phyloP scores from a whole-genome alignment of 2,113 vertebrate species.

The Centropus unirufus region DNA sequence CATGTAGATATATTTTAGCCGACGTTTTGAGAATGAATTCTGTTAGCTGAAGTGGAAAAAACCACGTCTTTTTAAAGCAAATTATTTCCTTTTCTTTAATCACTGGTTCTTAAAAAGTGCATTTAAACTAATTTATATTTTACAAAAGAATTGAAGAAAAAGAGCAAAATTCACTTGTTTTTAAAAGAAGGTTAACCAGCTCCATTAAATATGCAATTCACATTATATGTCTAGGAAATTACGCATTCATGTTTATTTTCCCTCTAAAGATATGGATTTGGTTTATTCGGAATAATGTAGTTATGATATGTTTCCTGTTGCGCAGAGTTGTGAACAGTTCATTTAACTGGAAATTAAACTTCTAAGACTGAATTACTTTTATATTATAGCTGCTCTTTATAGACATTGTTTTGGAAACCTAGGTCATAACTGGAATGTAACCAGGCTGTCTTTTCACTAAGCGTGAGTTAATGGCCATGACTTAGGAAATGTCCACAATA shows the following conservation, averaged over 20 bases:
- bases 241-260: background rate
- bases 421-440: background rate
- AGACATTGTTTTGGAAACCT: background rate
- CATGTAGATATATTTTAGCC: background rate
- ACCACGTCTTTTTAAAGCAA: background rate
- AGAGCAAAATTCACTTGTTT: background rate
- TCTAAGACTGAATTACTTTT: background rate
- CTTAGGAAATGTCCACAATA: background rate
- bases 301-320: background rate
- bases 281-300: background rate
- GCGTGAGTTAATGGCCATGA: background rate
- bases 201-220: background rate
- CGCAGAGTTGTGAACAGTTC: accelerated
- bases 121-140: background rate
- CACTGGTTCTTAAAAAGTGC: background rate
- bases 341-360: background rate
- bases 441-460: background rate
- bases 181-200: background rate
- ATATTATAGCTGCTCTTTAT: background rate
- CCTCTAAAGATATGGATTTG: background rate
- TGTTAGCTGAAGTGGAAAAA: background rate
- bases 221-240: background rate
- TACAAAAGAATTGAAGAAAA: background rate
- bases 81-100: background rate
- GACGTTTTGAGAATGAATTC: background rate